These are phyloP conservation scores for Selene dorsalis DNA, from an alignment of 2,797 vertebrate genomes.

Conservation along the genomic window DNA sequence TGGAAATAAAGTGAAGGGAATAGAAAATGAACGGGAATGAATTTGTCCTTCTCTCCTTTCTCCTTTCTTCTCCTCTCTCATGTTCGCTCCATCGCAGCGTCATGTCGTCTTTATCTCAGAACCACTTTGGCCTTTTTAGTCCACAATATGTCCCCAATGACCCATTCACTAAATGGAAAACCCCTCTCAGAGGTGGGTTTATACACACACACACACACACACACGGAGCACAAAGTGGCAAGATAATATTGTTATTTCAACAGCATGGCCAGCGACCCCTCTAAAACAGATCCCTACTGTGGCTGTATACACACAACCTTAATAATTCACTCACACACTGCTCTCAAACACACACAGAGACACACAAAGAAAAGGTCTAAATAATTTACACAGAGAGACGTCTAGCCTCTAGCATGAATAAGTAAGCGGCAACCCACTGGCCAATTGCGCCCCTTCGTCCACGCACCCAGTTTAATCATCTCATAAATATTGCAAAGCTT, in stretches of 20 bases:
- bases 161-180: conserved; percentile 72
- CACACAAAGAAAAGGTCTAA: conserved; percentile 64
- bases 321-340: conserved; percentile 76
- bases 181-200: conserved; percentile 51
- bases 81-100: conserved; percentile 5
- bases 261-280: conserved; percentile 79
- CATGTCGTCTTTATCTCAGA: conserved; percentile 59
- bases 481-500: conserved; percentile 78
- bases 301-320: conserved; percentile 75
- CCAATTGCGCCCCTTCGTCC: conserved; percentile 59
- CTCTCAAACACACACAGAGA: conserved; percentile 49
- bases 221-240: conserved; percentile 56
- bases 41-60: neutral
- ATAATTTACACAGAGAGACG: conserved; percentile 78
- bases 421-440: conserved; percentile 69
- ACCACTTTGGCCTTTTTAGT: conserved; percentile 64
- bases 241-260: conserved; percentile 80
- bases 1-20: conserved; percentile 14
- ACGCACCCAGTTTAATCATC: conserved; percentile 75
- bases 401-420: conserved; percentile 78
- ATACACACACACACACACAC: conserved; percentile 31
- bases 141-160: conserved; percentile 67
- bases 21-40: conserved; percentile 1
- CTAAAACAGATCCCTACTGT: conserved; percentile 76
- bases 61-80: neutral